phyloP scores from a whole-genome alignment of 2,113 vertebrate species.

The Peromyscus polionotus region DNA sequence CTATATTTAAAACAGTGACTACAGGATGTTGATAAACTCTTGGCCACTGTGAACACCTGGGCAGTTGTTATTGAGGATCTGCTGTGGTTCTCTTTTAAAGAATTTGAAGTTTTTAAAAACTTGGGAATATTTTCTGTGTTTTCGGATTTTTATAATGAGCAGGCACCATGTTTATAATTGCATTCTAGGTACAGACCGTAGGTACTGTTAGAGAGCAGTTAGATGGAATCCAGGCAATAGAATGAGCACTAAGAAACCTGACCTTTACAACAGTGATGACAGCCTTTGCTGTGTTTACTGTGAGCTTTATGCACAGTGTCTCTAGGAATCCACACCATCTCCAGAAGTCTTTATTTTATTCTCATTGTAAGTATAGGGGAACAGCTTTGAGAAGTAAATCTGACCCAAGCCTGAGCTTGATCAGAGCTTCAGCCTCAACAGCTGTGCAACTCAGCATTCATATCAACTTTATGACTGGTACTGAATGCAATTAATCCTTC shows the following conservation, averaged over 20 bases:
- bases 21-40: neutral
- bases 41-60: neutral
- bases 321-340: neutral
- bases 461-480: neutral
- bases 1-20: neutral
- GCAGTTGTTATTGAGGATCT: neutral
- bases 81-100: neutral
- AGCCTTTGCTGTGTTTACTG: neutral
- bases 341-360: neutral
- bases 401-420: neutral
- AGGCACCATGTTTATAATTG: neutral
- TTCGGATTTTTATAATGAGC: constrained; percentile 7
- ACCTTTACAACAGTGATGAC: no score
- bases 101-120: neutral
- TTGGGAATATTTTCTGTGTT: neutral
- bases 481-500: neutral
- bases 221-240: neutral
- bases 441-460: neutral
- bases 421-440: neutral
- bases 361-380: neutral
- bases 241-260: neutral
- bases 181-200: neutral
- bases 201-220: neutral
- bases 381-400: neutral
- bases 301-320: no score